phyloP scores from a whole-genome alignment of 1,140 invertebrate species.

The Acromyrmex charruanus region DNA sequence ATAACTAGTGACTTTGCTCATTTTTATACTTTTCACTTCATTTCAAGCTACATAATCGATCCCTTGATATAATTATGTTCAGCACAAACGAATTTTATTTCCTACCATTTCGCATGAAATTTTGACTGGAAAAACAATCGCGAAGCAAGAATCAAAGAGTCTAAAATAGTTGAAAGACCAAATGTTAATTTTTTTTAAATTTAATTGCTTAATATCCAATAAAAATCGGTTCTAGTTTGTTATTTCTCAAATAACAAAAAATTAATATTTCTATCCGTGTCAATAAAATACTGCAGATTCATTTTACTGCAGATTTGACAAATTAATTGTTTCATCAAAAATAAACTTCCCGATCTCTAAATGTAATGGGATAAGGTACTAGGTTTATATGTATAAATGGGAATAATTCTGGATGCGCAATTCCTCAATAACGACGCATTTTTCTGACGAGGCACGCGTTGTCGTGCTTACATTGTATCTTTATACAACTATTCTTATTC shows the following conservation, averaged over 20 bases:
- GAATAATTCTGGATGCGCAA: conserved; percentile 1
- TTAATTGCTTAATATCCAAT: neutral
- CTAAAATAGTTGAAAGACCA: neutral
- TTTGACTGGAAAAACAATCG: neutral
- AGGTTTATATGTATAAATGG: neutral
- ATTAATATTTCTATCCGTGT: neutral
- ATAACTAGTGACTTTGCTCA: too few relatives aligned
- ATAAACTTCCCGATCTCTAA: neutral
- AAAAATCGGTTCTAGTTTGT: neutral
- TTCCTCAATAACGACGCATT: conserved; percentile 30
- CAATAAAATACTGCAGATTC: neutral
- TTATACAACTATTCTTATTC: conserved; percentile 60
- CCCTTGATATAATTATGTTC: too few relatives aligned
- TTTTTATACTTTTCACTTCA: too few relatives aligned
- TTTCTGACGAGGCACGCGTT: conserved; percentile 29
- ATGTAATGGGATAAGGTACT: neutral
- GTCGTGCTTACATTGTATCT: conserved; percentile 56
- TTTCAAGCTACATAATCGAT: too few relatives aligned
- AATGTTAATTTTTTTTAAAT: neutral
- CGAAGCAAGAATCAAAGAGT: neutral
- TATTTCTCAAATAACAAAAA: neutral
- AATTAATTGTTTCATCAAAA: too few relatives aligned
- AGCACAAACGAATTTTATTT: neutral
- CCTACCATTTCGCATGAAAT: neutral
- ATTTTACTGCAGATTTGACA: too few relatives aligned